A percentile compares a stretch with the other conserved stretches of the same genome.
Conservation (phyloP, 2,888 invertebrate species). For the Coecobrya sp. region DNA sequence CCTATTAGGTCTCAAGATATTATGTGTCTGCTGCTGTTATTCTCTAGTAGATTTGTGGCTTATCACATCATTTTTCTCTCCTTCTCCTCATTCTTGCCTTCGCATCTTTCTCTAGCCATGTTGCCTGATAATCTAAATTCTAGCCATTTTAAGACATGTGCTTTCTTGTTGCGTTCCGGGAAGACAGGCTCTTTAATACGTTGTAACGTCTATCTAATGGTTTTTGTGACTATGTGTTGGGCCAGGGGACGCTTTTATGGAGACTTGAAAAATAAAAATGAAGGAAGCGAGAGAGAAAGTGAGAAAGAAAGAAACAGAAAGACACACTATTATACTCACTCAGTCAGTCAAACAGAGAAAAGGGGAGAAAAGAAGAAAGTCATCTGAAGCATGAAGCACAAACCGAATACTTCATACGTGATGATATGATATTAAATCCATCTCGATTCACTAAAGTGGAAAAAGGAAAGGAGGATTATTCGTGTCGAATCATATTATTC, state of each 20-base stretch:
- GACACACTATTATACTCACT: neutral
- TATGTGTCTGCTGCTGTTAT: neutral
- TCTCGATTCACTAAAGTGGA: constrained; percentile 67
- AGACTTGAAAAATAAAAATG: constrained; percentile 1
- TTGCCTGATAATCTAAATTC: constrained; percentile 31
- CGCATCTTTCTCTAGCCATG: neutral
- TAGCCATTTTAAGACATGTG: constrained; percentile 21
- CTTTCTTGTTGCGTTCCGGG: neutral
- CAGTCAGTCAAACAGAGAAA: constrained; percentile 1
- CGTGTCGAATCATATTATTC: constrained; percentile 75
- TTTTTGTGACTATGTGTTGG: constrained; percentile 17
- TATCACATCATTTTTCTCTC: constrained; percentile 51
- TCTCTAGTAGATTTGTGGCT: constrained; percentile 45
- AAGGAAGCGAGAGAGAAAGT: neutral
- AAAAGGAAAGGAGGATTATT: constrained; percentile 71
- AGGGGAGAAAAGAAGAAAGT: neutral
- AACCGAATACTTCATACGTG: constrained; percentile 60
- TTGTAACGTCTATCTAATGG: constrained; percentile 32
- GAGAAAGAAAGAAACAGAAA: constrained; percentile 15
- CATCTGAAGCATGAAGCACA: constrained; percentile 50
- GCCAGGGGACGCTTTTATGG: neutral
- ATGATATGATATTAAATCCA: constrained; percentile 74
- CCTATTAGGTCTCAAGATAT: neutral
- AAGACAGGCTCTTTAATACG: constrained; percentile 33
- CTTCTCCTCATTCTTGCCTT: neutral